Conservation (phyloP, 2,888 invertebrate genomes). For the Euproctis similis region DNA sequence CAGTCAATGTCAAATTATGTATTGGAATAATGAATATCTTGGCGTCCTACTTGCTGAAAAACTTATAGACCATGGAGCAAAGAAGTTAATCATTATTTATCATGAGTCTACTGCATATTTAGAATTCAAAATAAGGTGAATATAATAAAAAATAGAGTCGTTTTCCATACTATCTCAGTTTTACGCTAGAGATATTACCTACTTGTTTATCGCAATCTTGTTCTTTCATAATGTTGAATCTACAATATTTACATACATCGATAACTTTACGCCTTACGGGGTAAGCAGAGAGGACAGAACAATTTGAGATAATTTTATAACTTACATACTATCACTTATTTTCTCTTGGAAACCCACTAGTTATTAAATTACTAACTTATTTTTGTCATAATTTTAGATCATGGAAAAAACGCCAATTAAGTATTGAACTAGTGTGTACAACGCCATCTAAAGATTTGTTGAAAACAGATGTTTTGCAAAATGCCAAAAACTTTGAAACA, state of each 20-base stretch:
- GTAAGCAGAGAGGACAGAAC: not conserved
- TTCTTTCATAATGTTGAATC: not conserved
- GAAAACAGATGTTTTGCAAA: not conserved
- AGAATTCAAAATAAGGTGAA: not conserved
- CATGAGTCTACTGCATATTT: not conserved
- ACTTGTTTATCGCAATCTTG: not conserved
- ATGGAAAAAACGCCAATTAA: not conserved
- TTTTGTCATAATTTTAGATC: constrained; percentile 1
- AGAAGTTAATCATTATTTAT: not conserved
- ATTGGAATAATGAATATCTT: not conserved
- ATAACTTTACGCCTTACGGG: constrained; percentile 8
- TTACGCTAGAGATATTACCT: not conserved
- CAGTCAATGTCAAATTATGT: not conserved
- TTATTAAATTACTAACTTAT: not conserved
- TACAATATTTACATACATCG: not conserved
- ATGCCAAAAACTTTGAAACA: no score
- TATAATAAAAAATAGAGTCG: not conserved
- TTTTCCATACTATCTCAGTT: not conserved
- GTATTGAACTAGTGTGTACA: not conserved
- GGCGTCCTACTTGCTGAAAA: not conserved
- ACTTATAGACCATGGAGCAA: not conserved
- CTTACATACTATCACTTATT: no score
- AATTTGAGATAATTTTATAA: no score
- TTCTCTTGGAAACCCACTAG: not conserved
- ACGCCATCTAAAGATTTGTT: not conserved